Conservation (phyloP, 1,140 invertebrate species). For the Scaptomyza graminum region DNA sequence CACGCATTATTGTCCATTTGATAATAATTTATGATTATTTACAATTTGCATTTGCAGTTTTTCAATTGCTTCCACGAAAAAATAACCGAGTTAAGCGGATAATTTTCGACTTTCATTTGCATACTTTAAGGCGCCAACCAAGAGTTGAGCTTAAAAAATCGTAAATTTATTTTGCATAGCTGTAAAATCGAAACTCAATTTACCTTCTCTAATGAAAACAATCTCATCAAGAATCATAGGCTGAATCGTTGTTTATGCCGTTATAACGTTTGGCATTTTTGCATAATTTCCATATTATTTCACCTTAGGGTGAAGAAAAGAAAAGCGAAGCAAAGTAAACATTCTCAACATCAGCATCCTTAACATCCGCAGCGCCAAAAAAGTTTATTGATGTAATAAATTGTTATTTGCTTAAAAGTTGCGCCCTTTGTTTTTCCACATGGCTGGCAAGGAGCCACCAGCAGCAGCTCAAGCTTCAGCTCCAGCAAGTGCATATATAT, state of each 20-base stretch:
- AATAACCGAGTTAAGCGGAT: conserved; percentile 34
- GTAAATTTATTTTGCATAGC: conserved; percentile 23
- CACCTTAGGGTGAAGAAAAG: conserved; percentile 66
- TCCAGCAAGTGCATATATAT: background rate
- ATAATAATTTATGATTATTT: conserved; percentile 81
- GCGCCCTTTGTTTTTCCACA: conserved; percentile 64
- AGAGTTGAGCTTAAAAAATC: background rate
- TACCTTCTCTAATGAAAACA: conserved; percentile 70
- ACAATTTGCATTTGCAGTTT: conserved; percentile 35
- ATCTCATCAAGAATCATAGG: conserved; percentile 51
- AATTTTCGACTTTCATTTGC: conserved; percentile 2
- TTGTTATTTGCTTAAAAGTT: conserved; percentile 65
- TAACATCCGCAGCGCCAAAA: conserved; percentile 21
- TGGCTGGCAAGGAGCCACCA: conserved; percentile 44
- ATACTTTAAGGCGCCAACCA: conserved; percentile 18
- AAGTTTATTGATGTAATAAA: conserved; percentile 75
- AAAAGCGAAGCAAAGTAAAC: background rate
- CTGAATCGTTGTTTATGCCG: conserved; percentile 59
- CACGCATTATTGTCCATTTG: conserved; percentile 67
- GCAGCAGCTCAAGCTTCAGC: background rate
- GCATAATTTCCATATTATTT: conserved; percentile 76
- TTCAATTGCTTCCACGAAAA: conserved; percentile 49
- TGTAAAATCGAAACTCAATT: conserved; percentile 38
- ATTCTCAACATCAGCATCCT: background rate
- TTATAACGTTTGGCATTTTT: conserved; percentile 16